Evolutionary conservation across 2,113 vertebrate species (phyloP).

Genomic region (Microtus ochrogaster): DNA sequence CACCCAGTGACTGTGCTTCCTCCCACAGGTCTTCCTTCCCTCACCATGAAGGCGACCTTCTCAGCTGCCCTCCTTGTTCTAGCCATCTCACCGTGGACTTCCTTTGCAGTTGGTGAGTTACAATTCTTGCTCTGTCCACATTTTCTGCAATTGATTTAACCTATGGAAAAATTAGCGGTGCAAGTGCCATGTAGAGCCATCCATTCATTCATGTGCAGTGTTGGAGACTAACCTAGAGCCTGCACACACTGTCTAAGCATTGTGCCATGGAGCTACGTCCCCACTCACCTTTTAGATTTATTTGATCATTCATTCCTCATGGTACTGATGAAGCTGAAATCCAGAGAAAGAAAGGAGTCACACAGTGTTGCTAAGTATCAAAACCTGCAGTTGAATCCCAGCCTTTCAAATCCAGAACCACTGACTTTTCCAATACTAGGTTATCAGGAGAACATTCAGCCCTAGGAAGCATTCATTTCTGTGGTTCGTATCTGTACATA

Average conservation of each 20-base stretch:
- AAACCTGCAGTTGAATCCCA: background rate
- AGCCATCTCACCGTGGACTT: background rate
- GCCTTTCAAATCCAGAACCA: background rate
- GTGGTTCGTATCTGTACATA: background rate
- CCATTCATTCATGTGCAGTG: background rate
- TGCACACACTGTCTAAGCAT: background rate
- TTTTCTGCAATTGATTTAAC: background rate
- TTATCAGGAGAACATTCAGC: background rate
- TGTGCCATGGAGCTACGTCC: background rate
- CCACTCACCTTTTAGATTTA: background rate
- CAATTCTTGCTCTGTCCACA: background rate
- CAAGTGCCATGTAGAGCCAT: background rate
- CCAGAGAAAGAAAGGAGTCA: background rate
- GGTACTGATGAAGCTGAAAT: background rate
- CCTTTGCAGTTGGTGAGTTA: conserved; percentile 59
- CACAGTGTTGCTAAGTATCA: background rate
- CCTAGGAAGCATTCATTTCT: background rate
- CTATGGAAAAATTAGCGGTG: background rate
- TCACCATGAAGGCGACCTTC: conserved; percentile 34
- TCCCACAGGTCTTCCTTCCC: conserved; percentile 5
- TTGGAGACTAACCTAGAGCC: background rate
- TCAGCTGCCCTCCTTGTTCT: background rate
- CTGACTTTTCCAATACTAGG: background rate
- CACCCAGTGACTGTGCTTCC: background rate
- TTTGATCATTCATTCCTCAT: background rate